A percentile compares a stretch with the other conserved stretches of the same genome.
Conservation (phyloP, 64 coral and sea anemone genomes). For the Montipora foliosa region DNA sequence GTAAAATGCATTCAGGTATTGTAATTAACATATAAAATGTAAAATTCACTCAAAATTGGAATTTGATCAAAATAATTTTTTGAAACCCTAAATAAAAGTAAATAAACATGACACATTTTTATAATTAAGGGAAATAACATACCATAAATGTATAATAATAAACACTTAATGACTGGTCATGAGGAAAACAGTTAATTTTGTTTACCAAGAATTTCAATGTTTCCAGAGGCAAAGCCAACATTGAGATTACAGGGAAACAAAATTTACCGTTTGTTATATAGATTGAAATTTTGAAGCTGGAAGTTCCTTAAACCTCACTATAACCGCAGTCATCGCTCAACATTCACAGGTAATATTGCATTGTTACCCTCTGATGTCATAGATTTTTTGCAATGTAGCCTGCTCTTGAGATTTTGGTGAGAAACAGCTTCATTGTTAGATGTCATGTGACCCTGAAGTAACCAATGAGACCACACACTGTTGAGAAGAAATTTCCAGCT, state of each 20-base stretch:
- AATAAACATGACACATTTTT: conserved; percentile 1
- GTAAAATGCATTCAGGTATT: background rate
- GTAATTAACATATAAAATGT: background rate
- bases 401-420: background rate
- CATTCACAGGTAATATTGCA: background rate
- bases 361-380: background rate
- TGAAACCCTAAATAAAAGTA: background rate
- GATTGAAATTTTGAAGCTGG: background rate
- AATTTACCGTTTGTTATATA: background rate
- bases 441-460: background rate
- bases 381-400: background rate
- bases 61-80: background rate
- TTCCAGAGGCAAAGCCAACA: background rate
- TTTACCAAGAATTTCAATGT: background rate
- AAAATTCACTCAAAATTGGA: background rate
- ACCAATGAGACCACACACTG: background rate
- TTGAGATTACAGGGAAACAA: background rate
- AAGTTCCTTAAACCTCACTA: background rate
- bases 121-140: background rate
- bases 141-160: background rate
- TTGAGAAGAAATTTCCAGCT: background rate
- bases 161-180: background rate
- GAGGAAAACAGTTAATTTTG: background rate
- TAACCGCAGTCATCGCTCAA: background rate
- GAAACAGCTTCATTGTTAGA: background rate